Percentiles rank a stretch among this genome's conserved stretches.
These are phyloP conservation scores for Nephotettix cincticeps DNA, from an alignment of 1,140 invertebrate genomes.

Conservation along the genomic window DNA sequence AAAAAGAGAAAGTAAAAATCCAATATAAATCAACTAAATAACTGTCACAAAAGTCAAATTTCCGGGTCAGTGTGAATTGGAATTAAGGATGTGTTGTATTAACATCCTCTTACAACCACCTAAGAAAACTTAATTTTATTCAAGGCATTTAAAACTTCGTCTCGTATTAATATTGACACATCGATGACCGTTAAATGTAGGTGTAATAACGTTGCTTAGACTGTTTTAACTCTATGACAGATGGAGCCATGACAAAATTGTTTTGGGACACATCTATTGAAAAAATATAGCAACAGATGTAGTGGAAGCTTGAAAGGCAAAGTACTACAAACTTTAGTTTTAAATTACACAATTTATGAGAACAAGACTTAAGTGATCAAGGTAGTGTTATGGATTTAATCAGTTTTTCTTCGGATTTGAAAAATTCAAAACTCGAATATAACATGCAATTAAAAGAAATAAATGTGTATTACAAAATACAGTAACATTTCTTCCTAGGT, in stretches of 20 bases:
- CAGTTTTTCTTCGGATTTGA: too few species aligned
- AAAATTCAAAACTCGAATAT: too few species aligned
- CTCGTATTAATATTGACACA: neutral
- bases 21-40: neutral
- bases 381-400: neutral
- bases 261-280: neutral
- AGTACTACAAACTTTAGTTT: neutral
- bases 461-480: too few species aligned
- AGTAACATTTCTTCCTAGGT: too few species aligned
- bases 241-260: neutral
- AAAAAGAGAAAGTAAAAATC: neutral
- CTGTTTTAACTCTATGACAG: neutral
- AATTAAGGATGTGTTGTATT: neutral
- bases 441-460: too few species aligned
- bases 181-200: neutral
- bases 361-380: neutral
- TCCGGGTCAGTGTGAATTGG: neutral
- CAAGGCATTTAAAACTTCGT: neutral
- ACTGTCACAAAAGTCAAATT: neutral
- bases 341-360: neutral
- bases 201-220: neutral
- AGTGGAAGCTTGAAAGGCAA: neutral
- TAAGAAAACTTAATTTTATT: neutral
- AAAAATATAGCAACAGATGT: neutral
- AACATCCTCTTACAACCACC: neutral